Conservation (phyloP, 2,113 vertebrate genomes). For the Charina bottae region DNA sequence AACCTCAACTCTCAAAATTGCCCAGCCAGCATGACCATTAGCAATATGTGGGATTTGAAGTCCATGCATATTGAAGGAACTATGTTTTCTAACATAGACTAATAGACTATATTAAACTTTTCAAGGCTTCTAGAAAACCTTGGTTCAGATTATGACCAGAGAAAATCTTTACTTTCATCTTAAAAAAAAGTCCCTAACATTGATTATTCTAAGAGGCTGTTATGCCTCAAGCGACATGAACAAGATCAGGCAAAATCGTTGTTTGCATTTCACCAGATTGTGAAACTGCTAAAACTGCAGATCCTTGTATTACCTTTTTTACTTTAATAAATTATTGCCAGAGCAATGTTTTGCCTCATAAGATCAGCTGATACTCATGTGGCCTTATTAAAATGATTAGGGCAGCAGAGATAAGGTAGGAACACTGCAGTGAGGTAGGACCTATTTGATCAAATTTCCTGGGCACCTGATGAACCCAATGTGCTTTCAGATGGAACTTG, state of each 20-base stretch:
- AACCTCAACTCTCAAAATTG: neutral
- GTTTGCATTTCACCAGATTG: slow-evolving; percentile 23
- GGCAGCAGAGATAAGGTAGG: neutral
- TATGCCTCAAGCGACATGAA: slow-evolving; percentile 12
- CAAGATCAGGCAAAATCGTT: slow-evolving; percentile 23
- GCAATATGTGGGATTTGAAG: neutral
- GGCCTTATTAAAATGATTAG: neutral
- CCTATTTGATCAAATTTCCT: neutral
- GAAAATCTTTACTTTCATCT: neutral
- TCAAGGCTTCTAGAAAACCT: no score
- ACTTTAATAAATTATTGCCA: slow-evolving; percentile 23
- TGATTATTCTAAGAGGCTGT: neutral
- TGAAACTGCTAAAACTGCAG: neutral
- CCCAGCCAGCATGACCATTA: neutral
- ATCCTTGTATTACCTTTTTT: slow-evolving; percentile 22
- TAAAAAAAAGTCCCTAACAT: no score
- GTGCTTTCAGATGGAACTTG: neutral
- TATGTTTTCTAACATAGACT: no score
- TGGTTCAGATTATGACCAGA: neutral
- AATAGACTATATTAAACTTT: no score
- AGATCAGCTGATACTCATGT: neutral
- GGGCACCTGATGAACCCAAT: neutral
- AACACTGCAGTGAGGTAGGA: neutral
- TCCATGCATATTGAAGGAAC: neutral
- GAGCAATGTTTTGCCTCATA: slow-evolving; percentile 18